Conservation (phyloP, 2,797 vertebrate species). For the Sphaeramia orbicularis region DNA sequence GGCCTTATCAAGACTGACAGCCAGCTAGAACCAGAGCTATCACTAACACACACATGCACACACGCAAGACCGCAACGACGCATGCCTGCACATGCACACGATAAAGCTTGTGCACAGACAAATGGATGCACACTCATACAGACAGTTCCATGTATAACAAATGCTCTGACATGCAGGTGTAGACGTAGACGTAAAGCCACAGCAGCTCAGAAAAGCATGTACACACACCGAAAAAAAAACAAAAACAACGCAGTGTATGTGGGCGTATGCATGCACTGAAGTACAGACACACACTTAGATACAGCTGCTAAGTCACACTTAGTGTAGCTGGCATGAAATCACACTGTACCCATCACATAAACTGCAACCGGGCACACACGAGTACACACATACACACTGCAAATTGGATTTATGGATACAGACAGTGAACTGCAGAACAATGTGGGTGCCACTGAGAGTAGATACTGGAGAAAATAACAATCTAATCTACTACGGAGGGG, state of each 20-base stretch:
- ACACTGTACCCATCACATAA: neutral
- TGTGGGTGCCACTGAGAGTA: conserved; percentile 36
- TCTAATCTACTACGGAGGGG: conserved; percentile 39
- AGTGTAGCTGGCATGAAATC: conserved; percentile 9
- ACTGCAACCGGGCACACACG: conserved; percentile 27
- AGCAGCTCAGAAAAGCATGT: conserved; percentile 20
- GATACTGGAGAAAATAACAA: conserved; percentile 38
- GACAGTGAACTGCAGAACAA: conserved; percentile 57
- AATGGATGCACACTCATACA: neutral
- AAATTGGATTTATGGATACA: conserved; percentile 58
- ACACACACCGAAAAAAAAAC: neutral
- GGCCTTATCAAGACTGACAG: conserved; percentile 72
- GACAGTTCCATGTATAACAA: conserved; percentile 24
- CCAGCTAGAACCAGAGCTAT: conserved; percentile 45
- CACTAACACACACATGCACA: conserved; percentile 22
- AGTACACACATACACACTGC: conserved; percentile 25
- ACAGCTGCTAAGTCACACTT: neutral
- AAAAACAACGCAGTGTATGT: neutral
- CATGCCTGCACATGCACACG: conserved; percentile 7
- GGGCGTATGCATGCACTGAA: neutral
- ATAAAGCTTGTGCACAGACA: conserved; percentile 11
- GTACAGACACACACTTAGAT: neutral
- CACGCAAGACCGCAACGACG: conserved; percentile 22
- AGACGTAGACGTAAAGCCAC: conserved; percentile 17
- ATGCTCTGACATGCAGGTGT: conserved; percentile 15